Conservation (phyloP, 1,140 invertebrate genomes). For the Aphis craccivora region DNA sequence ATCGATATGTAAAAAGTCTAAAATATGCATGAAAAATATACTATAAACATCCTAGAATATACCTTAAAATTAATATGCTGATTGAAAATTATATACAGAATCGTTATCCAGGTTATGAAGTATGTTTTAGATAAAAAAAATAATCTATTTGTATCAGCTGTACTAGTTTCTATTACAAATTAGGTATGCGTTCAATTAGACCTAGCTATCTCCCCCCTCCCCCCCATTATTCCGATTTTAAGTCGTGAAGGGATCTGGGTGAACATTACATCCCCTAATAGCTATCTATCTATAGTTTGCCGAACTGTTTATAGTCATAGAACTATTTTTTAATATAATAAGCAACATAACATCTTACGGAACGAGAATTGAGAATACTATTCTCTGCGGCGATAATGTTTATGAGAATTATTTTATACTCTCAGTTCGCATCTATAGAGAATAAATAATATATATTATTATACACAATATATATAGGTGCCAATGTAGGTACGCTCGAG, state of each 20-base stretch:
- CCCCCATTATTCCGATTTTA: no score
- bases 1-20: background rate
- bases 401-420: background rate
- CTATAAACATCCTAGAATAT: no score
- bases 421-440: background rate
- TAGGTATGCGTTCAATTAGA: no score
- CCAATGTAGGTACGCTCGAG: background rate
- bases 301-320: no score
- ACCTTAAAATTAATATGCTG: background rate
- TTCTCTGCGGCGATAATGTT: background rate
- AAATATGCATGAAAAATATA: background rate
- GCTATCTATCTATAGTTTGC: no score
- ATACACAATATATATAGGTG: background rate
- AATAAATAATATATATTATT: slow-evolving; percentile 7
- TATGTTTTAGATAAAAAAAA: background rate
- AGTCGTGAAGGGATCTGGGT: no score
- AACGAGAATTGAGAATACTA: background rate
- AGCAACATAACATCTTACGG: background rate
- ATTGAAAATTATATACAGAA: background rate
- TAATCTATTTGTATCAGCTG: background rate
- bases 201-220: no score
- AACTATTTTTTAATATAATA: background rate
- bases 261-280: no score
- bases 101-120: background rate
- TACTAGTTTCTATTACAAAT: no score